phyloP scores from a whole-genome alignment of 2,113 vertebrate species.

The Paramormyrops kingsleyae region DNA sequence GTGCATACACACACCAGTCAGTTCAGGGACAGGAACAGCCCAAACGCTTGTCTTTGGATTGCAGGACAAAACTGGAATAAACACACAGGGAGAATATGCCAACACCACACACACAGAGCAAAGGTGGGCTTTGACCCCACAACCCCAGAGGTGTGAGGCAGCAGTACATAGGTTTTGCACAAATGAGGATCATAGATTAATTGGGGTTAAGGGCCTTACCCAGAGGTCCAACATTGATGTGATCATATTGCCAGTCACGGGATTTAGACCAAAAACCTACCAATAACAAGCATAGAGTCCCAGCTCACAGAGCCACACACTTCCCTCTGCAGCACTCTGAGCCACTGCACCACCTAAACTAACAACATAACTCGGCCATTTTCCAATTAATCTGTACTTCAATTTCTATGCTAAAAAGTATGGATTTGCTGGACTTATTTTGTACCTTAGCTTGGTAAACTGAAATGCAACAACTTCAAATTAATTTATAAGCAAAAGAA shows the following conservation, averaged over 20 bases:
- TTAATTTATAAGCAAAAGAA: not conserved
- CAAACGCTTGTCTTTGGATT: not conserved
- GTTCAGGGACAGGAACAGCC: not conserved
- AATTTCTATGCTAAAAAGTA: not conserved
- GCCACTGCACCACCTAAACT: not conserved
- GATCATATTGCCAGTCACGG: not conserved
- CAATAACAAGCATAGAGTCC: not conserved
- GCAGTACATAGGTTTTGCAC: not conserved
- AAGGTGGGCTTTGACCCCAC: not conserved
- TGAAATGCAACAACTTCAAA: not conserved
- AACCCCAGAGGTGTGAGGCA: not conserved
- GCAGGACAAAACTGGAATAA: not conserved
- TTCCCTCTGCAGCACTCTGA: not conserved
- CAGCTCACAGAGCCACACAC: not conserved
- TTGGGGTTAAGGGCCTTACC: not conserved
- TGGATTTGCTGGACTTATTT: not conserved
- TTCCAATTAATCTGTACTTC: conserved; percentile 1
- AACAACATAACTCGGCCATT: not conserved
- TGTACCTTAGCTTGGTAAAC: not conserved
- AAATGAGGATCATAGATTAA: not conserved
- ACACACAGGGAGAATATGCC: not conserved
- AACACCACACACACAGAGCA: not conserved
- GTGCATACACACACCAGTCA: not conserved
- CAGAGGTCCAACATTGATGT: not conserved
- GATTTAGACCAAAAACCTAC: not conserved